A percentile compares a stretch with the other conserved stretches of the same genome.
Evolutionary conservation across 2,113 vertebrate species (phyloP).

Genomic region (Porphyrio hochstetteri): DNA sequence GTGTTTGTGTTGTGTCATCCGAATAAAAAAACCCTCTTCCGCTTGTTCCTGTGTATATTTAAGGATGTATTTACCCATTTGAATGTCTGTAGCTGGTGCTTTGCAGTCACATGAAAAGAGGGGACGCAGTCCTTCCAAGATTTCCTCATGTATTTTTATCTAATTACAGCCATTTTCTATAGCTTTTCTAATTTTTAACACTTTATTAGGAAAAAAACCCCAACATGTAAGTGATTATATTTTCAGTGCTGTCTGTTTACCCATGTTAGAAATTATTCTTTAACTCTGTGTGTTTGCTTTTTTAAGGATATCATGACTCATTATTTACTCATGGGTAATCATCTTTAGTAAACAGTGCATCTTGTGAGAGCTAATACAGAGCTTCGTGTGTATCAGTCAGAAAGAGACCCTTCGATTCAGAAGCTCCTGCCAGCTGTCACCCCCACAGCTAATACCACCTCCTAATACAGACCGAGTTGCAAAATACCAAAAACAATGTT

Average conservation of each 20-base stretch:
- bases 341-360: slow-evolving; percentile 45
- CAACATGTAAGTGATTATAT: background rate
- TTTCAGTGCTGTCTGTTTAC: slow-evolving; percentile 26
- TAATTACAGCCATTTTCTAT: background rate
- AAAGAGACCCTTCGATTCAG: background rate
- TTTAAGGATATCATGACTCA: slow-evolving; percentile 59
- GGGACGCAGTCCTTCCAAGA: background rate
- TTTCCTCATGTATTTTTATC: background rate
- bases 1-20: background rate
- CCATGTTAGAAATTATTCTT: slow-evolving; percentile 45
- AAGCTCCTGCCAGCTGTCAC: slow-evolving; percentile 29
- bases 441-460: background rate
- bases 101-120: background rate
- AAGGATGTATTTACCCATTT: background rate
- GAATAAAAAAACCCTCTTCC: background rate
- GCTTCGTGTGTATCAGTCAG: slow-evolving; percentile 8
- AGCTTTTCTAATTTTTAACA: background rate
- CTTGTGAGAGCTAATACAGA: slow-evolving; percentile 53
- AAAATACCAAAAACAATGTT: background rate
- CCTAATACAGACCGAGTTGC: background rate
- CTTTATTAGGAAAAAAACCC: background rate
- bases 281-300: slow-evolving; percentile 59
- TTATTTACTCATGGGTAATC: slow-evolving; percentile 63
- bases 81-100: background rate
- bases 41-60: background rate